phyloP scores from a whole-genome alignment of 1,140 invertebrate genomes.

The Formica exsecta region DNA sequence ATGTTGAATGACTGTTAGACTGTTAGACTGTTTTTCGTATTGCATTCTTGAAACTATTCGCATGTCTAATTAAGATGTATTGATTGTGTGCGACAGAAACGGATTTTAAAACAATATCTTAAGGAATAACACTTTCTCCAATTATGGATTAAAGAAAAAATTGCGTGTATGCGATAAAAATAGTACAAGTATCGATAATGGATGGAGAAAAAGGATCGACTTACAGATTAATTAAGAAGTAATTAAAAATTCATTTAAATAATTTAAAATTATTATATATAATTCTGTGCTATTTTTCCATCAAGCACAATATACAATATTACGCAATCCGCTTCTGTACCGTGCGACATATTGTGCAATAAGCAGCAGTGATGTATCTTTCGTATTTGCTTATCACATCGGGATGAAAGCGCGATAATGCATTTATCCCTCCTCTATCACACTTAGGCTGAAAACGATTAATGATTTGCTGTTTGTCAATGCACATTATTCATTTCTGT shows the following conservation, averaged over 20 bases:
- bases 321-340: constrained; percentile 35
- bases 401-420: constrained; percentile 31
- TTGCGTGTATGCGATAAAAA: not conserved
- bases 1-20: not conserved
- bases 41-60: constrained; percentile 52
- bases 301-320: not conserved
- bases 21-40: not conserved
- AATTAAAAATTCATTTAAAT: not conserved
- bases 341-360: constrained; percentile 67
- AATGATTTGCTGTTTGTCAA: constrained; percentile 26
- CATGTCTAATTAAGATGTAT: constrained; percentile 47
- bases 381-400: constrained; percentile 32
- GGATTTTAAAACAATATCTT: constrained; percentile 22
- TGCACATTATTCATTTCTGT: constrained; percentile 42
- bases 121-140: not conserved
- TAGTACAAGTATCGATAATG: not conserved
- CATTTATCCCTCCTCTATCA: constrained; percentile 25
- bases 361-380: constrained; percentile 66
- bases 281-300: not conserved
- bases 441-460: constrained; percentile 48
- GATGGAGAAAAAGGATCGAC: not conserved
- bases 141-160: not conserved
- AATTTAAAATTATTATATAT: not conserved
- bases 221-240: not conserved
- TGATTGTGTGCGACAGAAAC: constrained; percentile 11